Percentiles rank a stretch among this genome's conserved stretches.
phyloP scores from a whole-genome alignment of 1,140 invertebrate species.

The Tyrophagus putrescentiae region DNA sequence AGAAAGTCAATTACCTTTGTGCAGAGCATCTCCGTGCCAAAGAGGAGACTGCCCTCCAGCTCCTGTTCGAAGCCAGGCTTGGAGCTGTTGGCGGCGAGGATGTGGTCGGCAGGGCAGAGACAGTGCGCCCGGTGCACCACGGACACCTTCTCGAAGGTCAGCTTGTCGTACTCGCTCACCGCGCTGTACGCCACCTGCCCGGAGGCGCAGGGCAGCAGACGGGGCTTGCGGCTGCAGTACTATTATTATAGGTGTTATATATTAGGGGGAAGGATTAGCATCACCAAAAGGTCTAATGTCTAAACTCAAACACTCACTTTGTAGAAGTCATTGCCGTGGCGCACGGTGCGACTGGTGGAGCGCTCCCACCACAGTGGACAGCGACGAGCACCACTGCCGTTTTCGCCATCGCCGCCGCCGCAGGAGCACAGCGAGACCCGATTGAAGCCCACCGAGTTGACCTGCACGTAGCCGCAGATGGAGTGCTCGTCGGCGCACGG shows the following conservation, averaged over 20 bases:
- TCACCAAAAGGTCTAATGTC: not conserved
- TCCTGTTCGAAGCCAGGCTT: constrained; percentile 28
- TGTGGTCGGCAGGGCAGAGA: constrained; percentile 28
- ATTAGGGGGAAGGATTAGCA: not conserved
- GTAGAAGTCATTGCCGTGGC: constrained; percentile 35
- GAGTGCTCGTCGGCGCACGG: constrained; percentile 27
- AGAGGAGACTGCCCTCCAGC: constrained; percentile 24
- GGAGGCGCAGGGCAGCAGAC: constrained; percentile 23
- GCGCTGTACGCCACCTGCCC: constrained; percentile 27
- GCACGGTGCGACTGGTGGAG: constrained; percentile 32
- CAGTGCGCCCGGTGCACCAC: constrained; percentile 28
- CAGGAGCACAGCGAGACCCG: constrained; percentile 31
- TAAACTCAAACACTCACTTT: constrained; percentile 30
- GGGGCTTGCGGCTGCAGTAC: constrained; percentile 28
- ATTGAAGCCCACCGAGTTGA: constrained; percentile 33
- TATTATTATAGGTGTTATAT: constrained; percentile 15
- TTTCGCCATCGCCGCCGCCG: not conserved
- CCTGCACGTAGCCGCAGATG: constrained; percentile 34
- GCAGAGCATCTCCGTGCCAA: constrained; percentile 29
- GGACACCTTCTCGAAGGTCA: constrained; percentile 25
- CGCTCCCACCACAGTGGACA: constrained; percentile 33
- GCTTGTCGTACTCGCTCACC: constrained; percentile 25
- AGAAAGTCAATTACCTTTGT: constrained; percentile 26
- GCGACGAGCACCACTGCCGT: not conserved
- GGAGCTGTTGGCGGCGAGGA: constrained; percentile 27